Conservation (phyloP, 2,113 vertebrate species). For the Clarias macrocephalus region DNA sequence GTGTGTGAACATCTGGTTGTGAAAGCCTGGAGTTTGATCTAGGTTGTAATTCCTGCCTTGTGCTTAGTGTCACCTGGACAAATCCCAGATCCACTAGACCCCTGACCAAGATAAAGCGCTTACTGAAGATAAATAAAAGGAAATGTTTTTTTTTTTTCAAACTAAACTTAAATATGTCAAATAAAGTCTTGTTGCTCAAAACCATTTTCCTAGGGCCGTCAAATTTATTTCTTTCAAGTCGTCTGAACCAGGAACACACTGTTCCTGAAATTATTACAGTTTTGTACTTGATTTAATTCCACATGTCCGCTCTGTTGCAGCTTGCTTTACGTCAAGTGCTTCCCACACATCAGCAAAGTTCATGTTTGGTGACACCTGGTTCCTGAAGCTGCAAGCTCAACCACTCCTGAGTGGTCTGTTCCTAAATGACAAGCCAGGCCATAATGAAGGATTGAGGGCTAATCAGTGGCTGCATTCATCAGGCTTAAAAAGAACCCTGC, state of each 20-base stretch:
- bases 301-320: conserved; percentile 10
- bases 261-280: background rate
- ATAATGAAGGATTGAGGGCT: conserved; percentile 49
- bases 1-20: background rate
- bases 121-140: background rate
- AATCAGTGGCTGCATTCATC: conserved; percentile 52
- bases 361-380: conserved; percentile 54
- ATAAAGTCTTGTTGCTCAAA: background rate
- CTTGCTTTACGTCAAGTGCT: conserved; percentile 12
- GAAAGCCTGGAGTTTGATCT: background rate
- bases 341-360: conserved; percentile 40
- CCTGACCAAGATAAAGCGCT: background rate
- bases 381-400: conserved; percentile 40
- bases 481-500: conserved; percentile 42
- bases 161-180: background rate
- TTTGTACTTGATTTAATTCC: conserved; percentile 2
- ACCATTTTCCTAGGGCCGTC: background rate
- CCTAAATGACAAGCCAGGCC: conserved; percentile 55
- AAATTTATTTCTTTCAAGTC: background rate
- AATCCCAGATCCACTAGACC: background rate
- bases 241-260: background rate
- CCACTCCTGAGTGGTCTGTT: conserved; percentile 46
- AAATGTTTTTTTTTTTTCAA: background rate
- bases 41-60: background rate
- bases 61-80: background rate